Evolutionary conservation across 1,140 invertebrate genomes (phyloP), one percentile per base, ranked within the genome.

Genomic region (Diabrotica undecimpunctata): DNA sequence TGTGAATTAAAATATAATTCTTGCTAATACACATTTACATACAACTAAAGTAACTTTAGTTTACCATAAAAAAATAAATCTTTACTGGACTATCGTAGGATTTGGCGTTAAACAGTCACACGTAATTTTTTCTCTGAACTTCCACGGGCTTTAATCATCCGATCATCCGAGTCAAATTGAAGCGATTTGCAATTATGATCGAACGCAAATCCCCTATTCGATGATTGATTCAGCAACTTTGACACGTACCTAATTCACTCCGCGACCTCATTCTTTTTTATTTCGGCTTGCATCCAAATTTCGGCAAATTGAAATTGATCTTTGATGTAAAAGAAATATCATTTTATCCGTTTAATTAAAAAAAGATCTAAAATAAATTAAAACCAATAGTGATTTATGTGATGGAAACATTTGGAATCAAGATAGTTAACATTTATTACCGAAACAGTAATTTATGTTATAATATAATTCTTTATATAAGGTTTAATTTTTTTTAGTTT

Each of bases 141-240:
- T 46, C n/a, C 41, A 46, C 41, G 2, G 41, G 41, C 41, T 46
- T 46, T 46, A n/a, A 46, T 46, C 41, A 46, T 46, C n/a, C 41
- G 41, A 46, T 46, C 41, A 46, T 46, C n/a, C 41, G 41, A 46
- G 41, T 46, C 41, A 46, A 46, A 46, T 46, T 46, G 41, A 46
- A 46, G n/a, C 41, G 41, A 46, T 46, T 46, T 46, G 41, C 41
- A 46, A 46, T 46, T 46, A 46, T 46, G 8, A 46, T 46, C 41
- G 41, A 46, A 46, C 41, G 41, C 41, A 46, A 46, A 46, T 46
- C 41, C 41, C 41, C 41, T n/a, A n/a, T 46, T 46, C 41, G 41
- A 46, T 46, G 41, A 46, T 46, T 46, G 41, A 46, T 46, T 46
- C 41, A 46, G 41, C 41, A 46, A 46, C 41, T 46, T 46, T 46